Evolutionary conservation across 2,888 invertebrate genomes (phyloP), one percentile per base, ranked within the genome.

Genomic region (Thymelicus acteon): DNA sequence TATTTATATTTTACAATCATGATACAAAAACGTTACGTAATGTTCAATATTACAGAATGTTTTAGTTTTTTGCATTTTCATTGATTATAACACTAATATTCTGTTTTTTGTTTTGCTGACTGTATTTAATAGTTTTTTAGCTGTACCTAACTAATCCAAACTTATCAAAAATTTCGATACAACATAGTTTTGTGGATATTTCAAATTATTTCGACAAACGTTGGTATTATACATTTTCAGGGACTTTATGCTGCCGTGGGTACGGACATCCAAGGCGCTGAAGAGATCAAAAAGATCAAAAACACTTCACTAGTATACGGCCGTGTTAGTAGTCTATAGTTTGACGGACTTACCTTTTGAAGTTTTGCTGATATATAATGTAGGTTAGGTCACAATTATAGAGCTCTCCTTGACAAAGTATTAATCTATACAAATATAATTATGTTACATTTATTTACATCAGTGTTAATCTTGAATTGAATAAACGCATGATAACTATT

Each of bases 221-320:
- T 15, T 7, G 13, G 13, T 71, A 64, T 61, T 74, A 73, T 72
- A 72, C 24, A 37, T 47, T 89, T 90, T 3, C 88, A 92, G 92
- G 58, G 82, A 86, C 76, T 92, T 92, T 75, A 80, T 85, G 78
- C 81, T 90, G 52, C 90, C 93, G 0, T 93, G 93, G 93, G 87
- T 92, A 74, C 80, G 87, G 74, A 86, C 81, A 19, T 88, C 92
- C 0, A 91, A 90, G 74, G 86, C 91, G 7, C 77, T 86, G 77
- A 93, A 92, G 77, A 83, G 90, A 75, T 85, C 89, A 10, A 92
- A 92, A 80, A 78, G 92, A 72, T 89, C 90, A 12, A 92, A 90
- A 77, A 92, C 92, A 61, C 80, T 89, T 57, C 91, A 89, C 78
- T 91, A 75, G 75, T 54, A 48, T 24, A 60, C n/a, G 60, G 49